A percentile compares a stretch with the other conserved stretches of the same genome.
phyloP scores from a whole-genome alignment of 2,113 vertebrate species.

The Chrysochloris asiatica region DNA sequence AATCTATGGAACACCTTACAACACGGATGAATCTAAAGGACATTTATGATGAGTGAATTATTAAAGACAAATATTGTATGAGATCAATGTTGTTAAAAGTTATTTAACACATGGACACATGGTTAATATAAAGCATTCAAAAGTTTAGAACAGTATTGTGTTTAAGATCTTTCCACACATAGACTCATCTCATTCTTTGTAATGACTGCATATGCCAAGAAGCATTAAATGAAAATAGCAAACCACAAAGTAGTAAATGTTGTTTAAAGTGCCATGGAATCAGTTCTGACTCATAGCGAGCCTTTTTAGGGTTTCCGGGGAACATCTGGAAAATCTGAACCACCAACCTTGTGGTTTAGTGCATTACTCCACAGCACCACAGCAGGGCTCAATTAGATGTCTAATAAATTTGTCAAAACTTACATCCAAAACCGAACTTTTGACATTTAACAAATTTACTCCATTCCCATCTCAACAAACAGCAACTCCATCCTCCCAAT shows the following conservation, averaged over 20 bases:
- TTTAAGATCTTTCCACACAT: not conserved
- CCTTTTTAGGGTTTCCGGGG: too few relatives aligned
- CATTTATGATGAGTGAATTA: too few relatives aligned
- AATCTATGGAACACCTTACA: too few relatives aligned
- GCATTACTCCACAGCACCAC: too few relatives aligned
- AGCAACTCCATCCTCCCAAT: not conserved
- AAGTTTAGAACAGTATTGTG: not conserved
- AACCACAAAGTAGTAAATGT: constrained; percentile 2
- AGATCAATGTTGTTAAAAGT: not conserved
- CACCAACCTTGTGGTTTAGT: too few relatives aligned
- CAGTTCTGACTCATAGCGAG: too few relatives aligned
- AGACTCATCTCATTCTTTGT: constrained; percentile 25
- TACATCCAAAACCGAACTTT: not conserved
- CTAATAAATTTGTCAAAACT: not conserved
- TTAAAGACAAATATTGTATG: too few relatives aligned
- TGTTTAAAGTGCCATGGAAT: too few relatives aligned
- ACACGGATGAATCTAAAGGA: too few relatives aligned
- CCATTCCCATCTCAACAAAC: not conserved
- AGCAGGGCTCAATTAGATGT: too few relatives aligned
- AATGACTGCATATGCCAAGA: not conserved
- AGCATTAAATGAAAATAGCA: constrained; percentile 6
- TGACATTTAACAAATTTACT: constrained; percentile 44
- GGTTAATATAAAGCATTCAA: not conserved
- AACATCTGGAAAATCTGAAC: too few relatives aligned
- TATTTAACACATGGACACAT: not conserved